A percentile compares a stretch with the other conserved stretches of the same genome.
Conservation (phyloP, 1,140 invertebrate genomes). For the Macrostomum lignano region DNA sequence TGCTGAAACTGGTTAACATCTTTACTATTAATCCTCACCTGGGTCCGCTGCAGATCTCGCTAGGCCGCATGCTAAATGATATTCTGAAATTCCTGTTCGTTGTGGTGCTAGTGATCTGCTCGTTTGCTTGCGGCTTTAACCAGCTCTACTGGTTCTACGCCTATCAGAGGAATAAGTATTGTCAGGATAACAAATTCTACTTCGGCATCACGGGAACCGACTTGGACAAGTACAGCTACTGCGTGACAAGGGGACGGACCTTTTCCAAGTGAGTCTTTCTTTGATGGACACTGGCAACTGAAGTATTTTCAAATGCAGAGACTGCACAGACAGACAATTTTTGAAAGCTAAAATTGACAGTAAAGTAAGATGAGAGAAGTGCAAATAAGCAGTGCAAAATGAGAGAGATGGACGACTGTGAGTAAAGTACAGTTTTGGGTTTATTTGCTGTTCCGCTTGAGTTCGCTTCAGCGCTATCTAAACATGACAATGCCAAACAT, state of each 20-base stretch:
- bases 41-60: slow-evolving; percentile 77
- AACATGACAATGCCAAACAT: too few relatives aligned
- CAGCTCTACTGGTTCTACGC: slow-evolving; percentile 86
- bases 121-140: slow-evolving; percentile 77
- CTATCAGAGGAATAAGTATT: slow-evolving; percentile 54
- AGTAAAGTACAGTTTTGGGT: too few relatives aligned
- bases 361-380: slow-evolving; percentile 2
- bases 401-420: too few relatives aligned
- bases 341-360: slow-evolving; percentile 1
- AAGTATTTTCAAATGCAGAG: too few relatives aligned
- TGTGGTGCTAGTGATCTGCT: slow-evolving; percentile 75
- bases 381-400: too few relatives aligned
- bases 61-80: slow-evolving; percentile 85
- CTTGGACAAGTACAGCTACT: slow-evolving; percentile 1
- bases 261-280: slow-evolving; percentile 3
- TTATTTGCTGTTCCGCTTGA: too few relatives aligned
- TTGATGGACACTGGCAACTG: not conserved
- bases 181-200: slow-evolving; percentile 28
- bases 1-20: slow-evolving; percentile 85
- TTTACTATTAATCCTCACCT: slow-evolving; percentile 93
- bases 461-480: too few relatives aligned
- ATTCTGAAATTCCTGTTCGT: slow-evolving; percentile 83
- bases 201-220: not conserved
- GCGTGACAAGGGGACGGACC: slow-evolving; percentile 2
- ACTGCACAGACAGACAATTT: not conserved